Evolutionary conservation across 2,797 vertebrate genomes (phyloP).

Genomic region (Nannoperca obscura): DNA sequence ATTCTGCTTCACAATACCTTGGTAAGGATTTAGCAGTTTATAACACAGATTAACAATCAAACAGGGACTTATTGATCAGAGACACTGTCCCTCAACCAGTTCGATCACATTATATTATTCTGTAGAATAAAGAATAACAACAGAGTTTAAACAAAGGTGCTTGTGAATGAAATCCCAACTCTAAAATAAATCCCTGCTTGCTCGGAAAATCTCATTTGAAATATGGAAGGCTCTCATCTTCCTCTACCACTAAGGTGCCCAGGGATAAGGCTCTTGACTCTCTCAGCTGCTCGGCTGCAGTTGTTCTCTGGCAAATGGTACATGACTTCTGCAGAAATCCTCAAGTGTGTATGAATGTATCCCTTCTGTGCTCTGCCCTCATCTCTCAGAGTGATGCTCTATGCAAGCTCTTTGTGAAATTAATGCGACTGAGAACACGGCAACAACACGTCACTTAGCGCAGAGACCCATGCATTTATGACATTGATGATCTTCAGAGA

Average conservation of each 20-base stretch:
- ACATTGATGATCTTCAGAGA: slow-evolving; percentile 22
- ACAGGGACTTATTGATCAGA: background rate
- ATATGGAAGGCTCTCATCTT: slow-evolving; percentile 27
- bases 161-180: background rate
- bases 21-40: background rate
- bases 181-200: background rate
- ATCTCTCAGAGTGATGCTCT: slow-evolving; percentile 18
- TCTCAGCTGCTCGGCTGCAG: slow-evolving; percentile 30
- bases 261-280: slow-evolving; percentile 42
- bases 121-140: too few relatives aligned
- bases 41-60: background rate
- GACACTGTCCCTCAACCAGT: background rate
- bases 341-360: slow-evolving; percentile 10
- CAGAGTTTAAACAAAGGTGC: background rate
- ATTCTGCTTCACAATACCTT: background rate
- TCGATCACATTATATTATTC: too few relatives aligned
- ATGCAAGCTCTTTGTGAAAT: slow-evolving; percentile 42
- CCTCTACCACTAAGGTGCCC: slow-evolving; percentile 26
- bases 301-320: slow-evolving; percentile 50
- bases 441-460: slow-evolving; percentile 22
- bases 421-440: slow-evolving; percentile 41
- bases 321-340: slow-evolving; percentile 39
- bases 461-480: slow-evolving; percentile 21
- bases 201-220: slow-evolving; percentile 13
- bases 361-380: slow-evolving; percentile 4